Evolutionary conservation across 2,797 vertebrate species (phyloP).

Genomic region (Podarcis lilfordi): DNA sequence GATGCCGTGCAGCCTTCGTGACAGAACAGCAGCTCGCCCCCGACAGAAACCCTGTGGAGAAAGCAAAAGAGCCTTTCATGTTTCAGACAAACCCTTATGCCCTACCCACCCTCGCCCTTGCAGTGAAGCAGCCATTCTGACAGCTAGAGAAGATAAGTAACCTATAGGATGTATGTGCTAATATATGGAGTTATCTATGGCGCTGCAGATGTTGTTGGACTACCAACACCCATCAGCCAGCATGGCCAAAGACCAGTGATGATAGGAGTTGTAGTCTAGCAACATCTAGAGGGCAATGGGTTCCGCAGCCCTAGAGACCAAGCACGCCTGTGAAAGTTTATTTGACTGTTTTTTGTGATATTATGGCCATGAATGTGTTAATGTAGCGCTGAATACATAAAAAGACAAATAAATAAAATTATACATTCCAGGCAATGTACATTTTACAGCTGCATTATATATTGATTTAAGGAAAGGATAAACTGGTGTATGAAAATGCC

Average conservation of each 20-base stretch:
- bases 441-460: not conserved
- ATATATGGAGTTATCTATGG: not conserved
- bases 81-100: not conserved
- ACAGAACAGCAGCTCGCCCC: conserved; percentile 85
- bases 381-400: not conserved
- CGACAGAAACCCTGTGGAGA: conserved; percentile 86
- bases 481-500: not conserved
- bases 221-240: no score
- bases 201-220: not conserved
- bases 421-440: not conserved
- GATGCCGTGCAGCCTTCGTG: conserved; percentile 87
- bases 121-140: not conserved
- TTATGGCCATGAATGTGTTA: not conserved
- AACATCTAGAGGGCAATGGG: not conserved
- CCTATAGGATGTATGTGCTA: not conserved
- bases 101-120: no score
- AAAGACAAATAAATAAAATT: not conserved
- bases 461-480: not conserved
- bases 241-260: not conserved
- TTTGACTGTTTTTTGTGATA: not conserved
- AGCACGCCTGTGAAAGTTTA: not conserved
- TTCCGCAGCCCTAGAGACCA: not conserved
- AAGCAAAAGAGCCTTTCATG: not conserved
- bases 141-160: not conserved
- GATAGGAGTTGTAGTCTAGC: not conserved